Conservation (phyloP, 2,113 vertebrate genomes). For the Sakesphorus luctuosus region DNA sequence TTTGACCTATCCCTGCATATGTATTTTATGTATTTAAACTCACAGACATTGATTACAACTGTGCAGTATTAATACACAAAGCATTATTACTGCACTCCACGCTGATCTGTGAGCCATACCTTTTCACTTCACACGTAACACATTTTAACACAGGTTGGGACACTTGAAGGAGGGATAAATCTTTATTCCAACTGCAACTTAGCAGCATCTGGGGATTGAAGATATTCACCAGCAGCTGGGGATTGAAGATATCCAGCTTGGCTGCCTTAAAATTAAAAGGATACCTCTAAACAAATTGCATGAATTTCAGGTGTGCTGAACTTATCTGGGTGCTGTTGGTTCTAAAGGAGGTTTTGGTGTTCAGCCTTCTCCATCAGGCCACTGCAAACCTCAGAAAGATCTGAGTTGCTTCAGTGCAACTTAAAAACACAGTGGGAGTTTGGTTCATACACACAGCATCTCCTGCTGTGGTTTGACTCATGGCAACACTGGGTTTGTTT, state of each 20-base stretch:
- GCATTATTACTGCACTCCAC: not conserved
- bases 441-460: not conserved
- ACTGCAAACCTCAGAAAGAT: not conserved
- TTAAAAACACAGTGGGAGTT: not conserved
- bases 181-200: not conserved
- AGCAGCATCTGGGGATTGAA: not conserved
- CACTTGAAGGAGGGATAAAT: not conserved
- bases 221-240: not conserved
- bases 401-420: not conserved
- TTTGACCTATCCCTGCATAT: not conserved
- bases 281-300: not conserved
- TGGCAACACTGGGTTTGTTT: not conserved
- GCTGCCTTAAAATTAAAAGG: not conserved
- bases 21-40: not conserved
- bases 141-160: not conserved
- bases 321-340: not conserved
- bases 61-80: not conserved
- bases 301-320: not conserved
- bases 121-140: not conserved
- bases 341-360: not conserved
- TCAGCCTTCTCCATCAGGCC: not conserved
- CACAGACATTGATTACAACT: not conserved
- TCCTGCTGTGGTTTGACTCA: not conserved
- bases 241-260: not conserved
- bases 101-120: not conserved